These are phyloP conservation scores for Aphyosemion australe DNA, from an alignment of 2,113 vertebrate species.

Conservation along the genomic window DNA sequence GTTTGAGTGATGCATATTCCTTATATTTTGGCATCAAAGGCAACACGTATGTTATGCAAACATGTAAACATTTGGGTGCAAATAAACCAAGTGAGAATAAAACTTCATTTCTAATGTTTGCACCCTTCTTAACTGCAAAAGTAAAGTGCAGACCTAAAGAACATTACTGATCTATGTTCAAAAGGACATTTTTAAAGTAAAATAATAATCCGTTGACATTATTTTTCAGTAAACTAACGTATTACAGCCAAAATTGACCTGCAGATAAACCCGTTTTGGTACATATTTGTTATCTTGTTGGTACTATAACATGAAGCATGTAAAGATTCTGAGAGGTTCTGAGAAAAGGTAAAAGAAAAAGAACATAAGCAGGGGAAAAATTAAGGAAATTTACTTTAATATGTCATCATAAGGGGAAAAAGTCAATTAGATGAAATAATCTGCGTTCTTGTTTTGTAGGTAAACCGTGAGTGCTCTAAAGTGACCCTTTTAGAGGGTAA, in stretches of 20 bases:
- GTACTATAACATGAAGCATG: neutral
- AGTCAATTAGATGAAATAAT: slow-evolving; percentile 41
- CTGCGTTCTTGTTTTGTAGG: slow-evolving; percentile 44
- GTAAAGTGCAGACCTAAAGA: neutral
- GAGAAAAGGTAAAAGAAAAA: neutral
- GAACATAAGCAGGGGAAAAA: neutral
- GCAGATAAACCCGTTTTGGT: slow-evolving; percentile 2
- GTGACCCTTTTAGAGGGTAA: slow-evolving; percentile 53
- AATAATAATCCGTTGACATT: neutral
- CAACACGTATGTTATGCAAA: neutral
- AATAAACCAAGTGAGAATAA: neutral
- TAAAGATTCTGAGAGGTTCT: neutral
- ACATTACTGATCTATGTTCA: neutral
- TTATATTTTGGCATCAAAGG: slow-evolving; percentile 34
- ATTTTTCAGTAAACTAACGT: no score
- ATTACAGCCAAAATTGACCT: slow-evolving; percentile 1
- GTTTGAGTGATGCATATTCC: no score
- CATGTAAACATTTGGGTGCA: neutral
- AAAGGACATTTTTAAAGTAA: neutral
- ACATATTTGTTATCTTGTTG: slow-evolving; percentile 12
- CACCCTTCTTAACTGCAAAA: neutral
- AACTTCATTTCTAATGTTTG: neutral
- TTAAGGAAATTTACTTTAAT: neutral
- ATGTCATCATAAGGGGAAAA: slow-evolving; percentile 33
- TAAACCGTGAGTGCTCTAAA: slow-evolving; percentile 43